Conservation (phyloP, 2,797 vertebrate genomes). For the Acipenser oxyrinchus region DNA sequence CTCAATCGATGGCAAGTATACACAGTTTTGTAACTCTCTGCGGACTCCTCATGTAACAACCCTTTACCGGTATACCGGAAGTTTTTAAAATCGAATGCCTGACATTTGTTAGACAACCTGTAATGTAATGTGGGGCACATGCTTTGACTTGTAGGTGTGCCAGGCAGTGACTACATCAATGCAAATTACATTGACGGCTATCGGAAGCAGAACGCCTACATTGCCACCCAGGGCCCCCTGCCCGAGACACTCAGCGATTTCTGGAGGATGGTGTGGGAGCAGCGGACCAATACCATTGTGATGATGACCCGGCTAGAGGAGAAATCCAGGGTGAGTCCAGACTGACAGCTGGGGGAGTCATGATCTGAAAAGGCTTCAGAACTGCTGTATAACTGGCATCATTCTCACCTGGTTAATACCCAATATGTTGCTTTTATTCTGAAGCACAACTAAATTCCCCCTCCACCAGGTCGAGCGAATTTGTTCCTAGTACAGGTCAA, state of each 20-base stretch:
- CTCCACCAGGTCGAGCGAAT: no score
- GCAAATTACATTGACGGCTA: conserved; percentile 93
- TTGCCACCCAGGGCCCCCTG: conserved; percentile 87
- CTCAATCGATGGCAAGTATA: conserved; percentile 76
- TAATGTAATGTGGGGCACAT: no score
- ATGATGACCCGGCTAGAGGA: conserved; percentile 97
- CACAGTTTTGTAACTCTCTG: not conserved
- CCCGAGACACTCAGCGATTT: conserved; percentile 90
- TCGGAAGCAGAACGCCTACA: conserved; percentile 94
- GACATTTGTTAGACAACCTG: no score
- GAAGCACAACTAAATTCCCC: no score
- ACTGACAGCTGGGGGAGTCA: conserved; percentile 64
- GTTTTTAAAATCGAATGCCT: conserved; percentile 29
- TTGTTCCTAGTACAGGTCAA: no score
- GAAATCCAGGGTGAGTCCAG: conserved; percentile 77
- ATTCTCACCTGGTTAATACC: conserved; percentile 48
- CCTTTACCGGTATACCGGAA: conserved; percentile 41
- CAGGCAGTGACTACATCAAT: conserved; percentile 91
- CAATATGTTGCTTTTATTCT: no score
- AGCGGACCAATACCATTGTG: conserved; percentile 80
- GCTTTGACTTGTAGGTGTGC: conserved; percentile 58
- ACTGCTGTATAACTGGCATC: conserved; percentile 71
- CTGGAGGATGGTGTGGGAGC: conserved; percentile 98
- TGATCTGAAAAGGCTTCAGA: conserved; percentile 70
- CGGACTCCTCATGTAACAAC: not conserved